These are phyloP conservation scores for Pediacus dermestoides DNA, from an alignment of 2,888 invertebrate species.

Conservation along the genomic window DNA sequence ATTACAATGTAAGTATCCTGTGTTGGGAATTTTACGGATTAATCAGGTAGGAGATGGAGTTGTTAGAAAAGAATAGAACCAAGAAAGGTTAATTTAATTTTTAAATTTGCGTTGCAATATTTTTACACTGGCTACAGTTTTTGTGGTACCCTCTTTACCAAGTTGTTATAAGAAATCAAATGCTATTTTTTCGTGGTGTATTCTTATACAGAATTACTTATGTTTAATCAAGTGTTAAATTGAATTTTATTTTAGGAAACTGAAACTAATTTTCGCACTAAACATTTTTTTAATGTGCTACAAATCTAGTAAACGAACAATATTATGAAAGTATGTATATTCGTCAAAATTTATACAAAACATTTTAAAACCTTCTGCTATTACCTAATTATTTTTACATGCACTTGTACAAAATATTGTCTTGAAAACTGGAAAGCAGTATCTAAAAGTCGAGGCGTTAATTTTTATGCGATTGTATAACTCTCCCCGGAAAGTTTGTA, in stretches of 20 bases:
- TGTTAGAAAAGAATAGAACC: constrained; percentile 17
- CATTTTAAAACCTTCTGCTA: no score
- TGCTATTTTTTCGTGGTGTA: no score
- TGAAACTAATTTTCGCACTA: no score
- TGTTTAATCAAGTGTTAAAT: constrained; percentile 3
- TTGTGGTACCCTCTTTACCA: neutral
- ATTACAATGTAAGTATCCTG: constrained; percentile 11
- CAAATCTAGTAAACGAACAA: no score
- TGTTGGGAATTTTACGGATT: constrained; percentile 21
- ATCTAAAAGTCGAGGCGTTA: constrained; percentile 23
- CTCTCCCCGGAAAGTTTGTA: constrained; percentile 9
- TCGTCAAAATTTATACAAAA: no score
- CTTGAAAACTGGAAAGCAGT: no score
- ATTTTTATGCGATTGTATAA: constrained; percentile 34
- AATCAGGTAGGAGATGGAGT: constrained; percentile 19
- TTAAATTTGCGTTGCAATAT: constrained; percentile 6
- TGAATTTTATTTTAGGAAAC: no score
- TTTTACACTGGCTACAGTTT: neutral
- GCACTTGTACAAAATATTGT: no score
- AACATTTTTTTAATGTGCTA: no score
- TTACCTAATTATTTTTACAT: no score
- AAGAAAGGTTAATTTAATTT: constrained; percentile 21
- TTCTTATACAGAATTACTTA: no score
- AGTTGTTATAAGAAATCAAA: neutral
- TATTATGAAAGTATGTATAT: no score